These are phyloP conservation scores for Turnix velox DNA, from an alignment of 2,113 vertebrate genomes.

Conservation along the genomic window DNA sequence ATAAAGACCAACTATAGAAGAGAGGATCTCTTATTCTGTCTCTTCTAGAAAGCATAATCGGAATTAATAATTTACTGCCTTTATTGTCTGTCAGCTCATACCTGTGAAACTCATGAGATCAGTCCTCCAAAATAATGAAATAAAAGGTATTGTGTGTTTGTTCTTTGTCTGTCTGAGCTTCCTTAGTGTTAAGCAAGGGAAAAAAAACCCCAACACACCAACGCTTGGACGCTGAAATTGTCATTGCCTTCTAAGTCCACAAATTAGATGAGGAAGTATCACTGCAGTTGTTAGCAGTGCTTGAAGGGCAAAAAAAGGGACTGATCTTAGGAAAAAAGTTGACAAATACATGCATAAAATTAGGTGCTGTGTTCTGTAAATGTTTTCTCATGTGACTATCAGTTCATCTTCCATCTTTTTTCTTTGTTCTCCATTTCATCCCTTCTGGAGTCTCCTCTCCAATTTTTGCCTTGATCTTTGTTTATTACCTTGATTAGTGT, in stretches of 20 bases:
- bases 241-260: background rate
- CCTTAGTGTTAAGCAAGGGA: background rate
- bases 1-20: accelerated
- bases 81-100: background rate
- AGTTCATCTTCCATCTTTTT: background rate
- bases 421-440: background rate
- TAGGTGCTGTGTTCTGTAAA: background rate
- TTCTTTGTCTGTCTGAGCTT: background rate
- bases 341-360: background rate
- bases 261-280: background rate
- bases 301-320: background rate
- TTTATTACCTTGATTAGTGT: background rate
- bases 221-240: background rate
- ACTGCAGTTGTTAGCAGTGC: background rate
- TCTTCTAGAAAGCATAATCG: background rate
- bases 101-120: background rate
- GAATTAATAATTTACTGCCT: background rate
- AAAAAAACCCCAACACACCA: too few relatives aligned
- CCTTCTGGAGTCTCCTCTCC: background rate
- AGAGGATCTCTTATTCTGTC: background rate
- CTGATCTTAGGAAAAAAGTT: background rate
- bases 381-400: background rate
- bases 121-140: background rate
- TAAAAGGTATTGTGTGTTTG: background rate
- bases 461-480: background rate